phyloP scores from a whole-genome alignment of 2,797 vertebrate species.

The Sebastes wilsoni region DNA sequence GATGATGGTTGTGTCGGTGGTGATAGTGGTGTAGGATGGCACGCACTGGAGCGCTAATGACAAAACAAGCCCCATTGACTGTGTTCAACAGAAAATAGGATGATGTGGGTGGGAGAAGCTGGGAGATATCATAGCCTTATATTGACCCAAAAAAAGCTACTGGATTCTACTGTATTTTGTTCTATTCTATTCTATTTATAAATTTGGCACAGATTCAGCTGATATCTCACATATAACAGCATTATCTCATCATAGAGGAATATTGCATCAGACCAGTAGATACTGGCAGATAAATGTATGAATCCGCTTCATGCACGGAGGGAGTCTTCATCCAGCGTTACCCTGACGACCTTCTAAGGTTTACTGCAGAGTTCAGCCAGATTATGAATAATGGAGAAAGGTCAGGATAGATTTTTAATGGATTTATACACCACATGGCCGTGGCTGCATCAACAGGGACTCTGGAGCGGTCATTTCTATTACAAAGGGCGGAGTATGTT shows the following conservation, averaged over 20 bases:
- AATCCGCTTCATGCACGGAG: not conserved
- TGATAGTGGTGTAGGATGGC: conserved; percentile 24
- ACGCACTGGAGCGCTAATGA: conserved; percentile 6
- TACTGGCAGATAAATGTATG: conserved; percentile 7
- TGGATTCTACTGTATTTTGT: not conserved
- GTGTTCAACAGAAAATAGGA: conserved; percentile 6
- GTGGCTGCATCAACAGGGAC: conserved; percentile 43
- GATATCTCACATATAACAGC: not conserved
- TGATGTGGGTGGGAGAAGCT: conserved; percentile 6
- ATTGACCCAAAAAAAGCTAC: not conserved
- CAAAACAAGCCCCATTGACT: not conserved
- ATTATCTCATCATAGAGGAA: not conserved
- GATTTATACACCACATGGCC: conserved; percentile 54
- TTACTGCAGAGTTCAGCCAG: conserved; percentile 58
- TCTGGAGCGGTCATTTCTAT: conserved; percentile 34
- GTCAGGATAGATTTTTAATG: conserved; percentile 69
- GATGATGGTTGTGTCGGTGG: conserved; percentile 28
- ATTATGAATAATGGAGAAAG: conserved; percentile 78
- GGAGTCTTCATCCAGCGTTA: conserved; percentile 7
- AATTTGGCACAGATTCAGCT: not conserved
- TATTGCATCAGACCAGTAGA: conserved; percentile 3
- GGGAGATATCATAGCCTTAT: not conserved
- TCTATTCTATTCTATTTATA: not conserved
- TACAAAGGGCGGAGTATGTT: conserved; percentile 7
- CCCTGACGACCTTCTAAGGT: conserved; percentile 47